Base-by-base conservation (phyloP, 2,113 vertebrate species). In the Seriola dumerili region DNA sequence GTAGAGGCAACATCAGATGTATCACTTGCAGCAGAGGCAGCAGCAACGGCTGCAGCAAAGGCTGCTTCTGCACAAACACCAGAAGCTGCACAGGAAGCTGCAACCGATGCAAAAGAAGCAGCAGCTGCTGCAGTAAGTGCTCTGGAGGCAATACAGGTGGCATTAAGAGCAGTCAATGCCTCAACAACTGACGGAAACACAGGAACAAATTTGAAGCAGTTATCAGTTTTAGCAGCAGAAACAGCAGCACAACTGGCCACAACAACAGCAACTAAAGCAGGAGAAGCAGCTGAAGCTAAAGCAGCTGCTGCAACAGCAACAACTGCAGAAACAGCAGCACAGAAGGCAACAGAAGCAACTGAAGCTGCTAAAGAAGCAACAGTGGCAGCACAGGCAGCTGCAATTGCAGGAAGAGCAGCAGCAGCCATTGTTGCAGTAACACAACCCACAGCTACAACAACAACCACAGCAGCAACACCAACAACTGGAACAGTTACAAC, bases 11-110 rank as follows among this genome's bases (percentile, higher is more conserved):
- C 42, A 52, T 3, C 4, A 8, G 54, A 76, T 23, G 67, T 29
- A 50, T 42, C 55, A 48, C 3, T 0, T 32, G 73, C 68, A 38
- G 68, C 84, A 54, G 46, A 65, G 11, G 40, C 64, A 23, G 73
- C 61, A 19, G 68, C 55, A 25, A 16, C 8, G 0, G 78, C 77
- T 25, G 71, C 58, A 59, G n/a, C 12, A 5, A 36, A 44, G 8
- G 54, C 61, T 55, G 54, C 50, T 17, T 13, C 44, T 21, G 23
- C 73, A 58, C 7, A 0, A 9, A 71, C 84, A 72, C 1, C 25
- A 63, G 54, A 36, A 62, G 1, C 32, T 38, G 63, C 29, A 34
- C 0, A 34, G 0, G 11, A 5, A 34, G 63, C 69, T 10, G 16
- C 46, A 50, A 1, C 1, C 12, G 23, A 23, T 0, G 52, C 78